phyloP scores from a whole-genome alignment of 2,888 invertebrate genomes.

The Morpho achilles region DNA sequence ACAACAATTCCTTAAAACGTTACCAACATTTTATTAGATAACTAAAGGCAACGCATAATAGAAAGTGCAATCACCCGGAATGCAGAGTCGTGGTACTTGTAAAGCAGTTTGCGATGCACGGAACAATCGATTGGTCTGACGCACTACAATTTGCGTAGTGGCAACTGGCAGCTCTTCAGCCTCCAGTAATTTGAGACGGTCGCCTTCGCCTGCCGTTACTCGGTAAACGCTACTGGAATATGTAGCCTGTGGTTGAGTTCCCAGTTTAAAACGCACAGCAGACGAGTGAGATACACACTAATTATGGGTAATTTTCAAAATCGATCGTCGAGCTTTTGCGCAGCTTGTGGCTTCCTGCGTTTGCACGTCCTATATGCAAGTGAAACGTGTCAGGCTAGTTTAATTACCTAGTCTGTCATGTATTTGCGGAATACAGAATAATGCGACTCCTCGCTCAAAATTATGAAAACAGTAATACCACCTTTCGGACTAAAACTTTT shows the following conservation, averaged over 20 bases:
- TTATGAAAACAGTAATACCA: too few species aligned
- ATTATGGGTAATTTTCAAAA: slow-evolving; percentile 78
- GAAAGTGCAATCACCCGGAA: slow-evolving; percentile 22
- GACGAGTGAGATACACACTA: slow-evolving; percentile 73
- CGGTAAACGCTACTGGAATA: slow-evolving; percentile 77
- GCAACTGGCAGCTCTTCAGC: slow-evolving; percentile 60
- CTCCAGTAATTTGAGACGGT: slow-evolving; percentile 73
- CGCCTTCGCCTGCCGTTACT: slow-evolving; percentile 71
- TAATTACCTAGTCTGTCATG: not conserved
- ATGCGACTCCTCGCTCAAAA: too few species aligned
- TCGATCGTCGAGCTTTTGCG: slow-evolving; percentile 72
- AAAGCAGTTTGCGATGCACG: slow-evolving; percentile 22
- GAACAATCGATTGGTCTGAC: slow-evolving; percentile 60
- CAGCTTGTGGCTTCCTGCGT: slow-evolving; percentile 68
- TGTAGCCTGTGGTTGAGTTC: slow-evolving; percentile 68
- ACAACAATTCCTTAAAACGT: not conserved
- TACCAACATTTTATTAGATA: slow-evolving; percentile 15
- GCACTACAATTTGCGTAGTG: slow-evolving; percentile 70
- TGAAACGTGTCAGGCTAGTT: slow-evolving; percentile 5
- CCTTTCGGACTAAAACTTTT: too few species aligned
- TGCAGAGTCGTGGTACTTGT: slow-evolving; percentile 25
- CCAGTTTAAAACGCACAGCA: slow-evolving; percentile 68
- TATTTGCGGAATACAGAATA: too few species aligned
- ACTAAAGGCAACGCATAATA: slow-evolving; percentile 11
- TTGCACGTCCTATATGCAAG: slow-evolving; percentile 34